Base-by-base conservation (phyloP, 2,113 vertebrate genomes). In the Siniperca chuatsi region DNA sequence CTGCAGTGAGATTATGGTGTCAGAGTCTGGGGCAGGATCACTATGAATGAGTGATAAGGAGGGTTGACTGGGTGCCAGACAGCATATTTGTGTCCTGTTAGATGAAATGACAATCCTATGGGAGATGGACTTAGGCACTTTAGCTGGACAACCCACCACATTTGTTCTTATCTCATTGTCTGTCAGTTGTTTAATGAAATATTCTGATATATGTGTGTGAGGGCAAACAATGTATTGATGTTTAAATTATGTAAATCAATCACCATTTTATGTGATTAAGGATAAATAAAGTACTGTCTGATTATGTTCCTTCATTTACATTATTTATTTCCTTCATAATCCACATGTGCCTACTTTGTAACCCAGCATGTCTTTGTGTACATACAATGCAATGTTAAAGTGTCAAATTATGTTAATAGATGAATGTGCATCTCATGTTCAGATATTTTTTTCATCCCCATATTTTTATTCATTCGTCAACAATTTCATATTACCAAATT, bases 1-100 rank as follows among this genome's bases (percentile, higher is more conserved):
- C 52, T 55, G 64, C 68, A 71, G 61, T 69, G 66, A 82, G 65
- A 78, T 80, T 72, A 84, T 77, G 12, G 70, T 62, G 76, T 81
- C 60, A 37, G 60, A 61, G 50, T 83, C 81, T 75, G 76, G 64
- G 46, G 40, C 82, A 77, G 78, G 64, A 74, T 75, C 68, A 23
- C 70, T 25, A 29, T 82, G 48, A 84, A 62, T 33, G 66, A 65
- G 13, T 48, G 74, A 73, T 77, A 82, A 86, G 61, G 68, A 21
- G 42, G 54, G 10, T 40, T 73, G 83, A 81, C 69, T 58, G 72
- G 58, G 75, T 73, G 84, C 70, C 82, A 81, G 75, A 55, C 46
- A 54, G 83, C 48, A 6, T 78, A 82, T 80, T 74, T 62, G 73
- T 79, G 82, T 75, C 25, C 72, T 25, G 54, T 25, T 69, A 71